Evolutionary conservation across 2,888 invertebrate species (phyloP), one percentile per base, ranked within the genome.

Genomic region (Caenorhabditis sp.): DNA sequence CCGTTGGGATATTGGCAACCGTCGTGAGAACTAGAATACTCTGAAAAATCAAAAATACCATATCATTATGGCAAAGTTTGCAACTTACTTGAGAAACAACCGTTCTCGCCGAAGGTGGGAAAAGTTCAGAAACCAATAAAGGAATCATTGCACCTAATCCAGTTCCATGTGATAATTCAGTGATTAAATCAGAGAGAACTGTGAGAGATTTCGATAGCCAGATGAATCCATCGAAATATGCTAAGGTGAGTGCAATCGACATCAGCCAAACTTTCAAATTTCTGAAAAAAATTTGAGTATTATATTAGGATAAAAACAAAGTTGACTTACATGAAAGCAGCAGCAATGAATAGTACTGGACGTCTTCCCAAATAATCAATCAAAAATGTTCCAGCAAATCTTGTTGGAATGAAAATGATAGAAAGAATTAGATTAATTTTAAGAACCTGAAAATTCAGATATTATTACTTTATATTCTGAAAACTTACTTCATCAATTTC

Each of bases 41-140:
- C 52, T 52, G 21, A 31, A 31, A 31, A 31, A 60, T 70, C 12
- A 52, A 59, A 17, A 27, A 23, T 23, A 8, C 31, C n/a, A 57
- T 57, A 57, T 12, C 8, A 25, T 12, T 43, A 43, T 43, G 8
- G 8, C 8, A n/a, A n/a, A n/a, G n/a, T n/a, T n/a, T n/a, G 36
- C 5, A 5, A 20, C 23, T 31, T 31, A 70, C 66, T 59, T 70
- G 70, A 26, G 67, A 57, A 31, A 54, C 66, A 21, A 59, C 43
- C 23, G 63, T 63, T 58, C 70, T 67, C 12, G 66, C 62, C 12
- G 70, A 21, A 10, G 70, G 70, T n/a, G 70, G 70, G n/a, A 70
- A 58, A 2, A 70, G 25, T 50, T 70, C 70, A 5, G 67, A 54
- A 7, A 70, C 27, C 20, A 67, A 26, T 14, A 70, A 58, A 17